A percentile compares a stretch with the other conserved stretches of the same genome.
These are phyloP conservation scores for Styela plicata DNA, from an alignment of 23 tunicate species.

Conservation along the genomic window DNA sequence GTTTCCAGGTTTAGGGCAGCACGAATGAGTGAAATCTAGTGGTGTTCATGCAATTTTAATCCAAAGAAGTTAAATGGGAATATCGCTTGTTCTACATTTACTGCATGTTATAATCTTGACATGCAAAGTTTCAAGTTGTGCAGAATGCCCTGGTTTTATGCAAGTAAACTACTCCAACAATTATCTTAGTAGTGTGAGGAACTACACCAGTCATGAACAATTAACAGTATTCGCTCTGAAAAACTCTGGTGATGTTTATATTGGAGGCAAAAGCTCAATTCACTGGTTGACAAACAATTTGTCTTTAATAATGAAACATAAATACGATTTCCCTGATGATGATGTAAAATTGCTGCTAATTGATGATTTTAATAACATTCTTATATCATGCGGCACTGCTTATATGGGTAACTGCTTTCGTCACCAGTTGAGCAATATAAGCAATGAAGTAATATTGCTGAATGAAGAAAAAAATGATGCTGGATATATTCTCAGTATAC, in stretches of 20 bases:
- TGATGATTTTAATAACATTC: background rate
- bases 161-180: background rate
- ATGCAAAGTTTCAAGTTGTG: too few species aligned
- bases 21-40: too few species aligned
- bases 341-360: constrained; percentile 11
- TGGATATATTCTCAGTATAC: background rate
- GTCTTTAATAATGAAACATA: background rate
- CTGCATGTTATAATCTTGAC: too few species aligned
- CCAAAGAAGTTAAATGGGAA: too few species aligned
- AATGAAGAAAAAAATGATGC: background rate
- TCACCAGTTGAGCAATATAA: background rate
- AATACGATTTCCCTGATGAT: background rate
- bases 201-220: background rate
- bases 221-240: background rate
- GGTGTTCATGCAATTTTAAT: too few species aligned
- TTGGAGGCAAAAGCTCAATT: background rate
- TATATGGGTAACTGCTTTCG: background rate
- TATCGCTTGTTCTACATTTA: too few species aligned
- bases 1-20: too few species aligned
- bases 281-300: background rate
- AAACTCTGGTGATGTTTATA: background rate
- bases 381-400: constrained; percentile 14
- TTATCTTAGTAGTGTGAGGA: background rate
- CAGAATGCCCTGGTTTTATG: background rate
- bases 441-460: background rate